Conservation (phyloP, 2,888 invertebrate genomes). For the Rutpela maculata region DNA sequence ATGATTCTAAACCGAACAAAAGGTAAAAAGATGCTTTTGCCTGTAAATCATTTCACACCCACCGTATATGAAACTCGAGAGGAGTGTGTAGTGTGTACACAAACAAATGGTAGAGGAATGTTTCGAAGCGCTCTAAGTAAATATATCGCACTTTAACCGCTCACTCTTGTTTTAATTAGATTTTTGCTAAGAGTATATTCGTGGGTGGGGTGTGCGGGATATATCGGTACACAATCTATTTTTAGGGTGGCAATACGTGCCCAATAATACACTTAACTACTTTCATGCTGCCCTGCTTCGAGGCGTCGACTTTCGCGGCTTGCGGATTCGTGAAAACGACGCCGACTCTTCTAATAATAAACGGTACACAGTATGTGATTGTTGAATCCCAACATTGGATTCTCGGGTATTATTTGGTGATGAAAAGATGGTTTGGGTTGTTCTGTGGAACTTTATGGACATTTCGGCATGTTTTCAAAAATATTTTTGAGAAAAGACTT, state of each 20-base stretch:
- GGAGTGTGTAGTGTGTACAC: neutral
- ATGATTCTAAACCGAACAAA: no score
- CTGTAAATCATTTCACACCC: no score
- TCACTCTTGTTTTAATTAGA: neutral
- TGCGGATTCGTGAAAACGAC: constrained; percentile 7
- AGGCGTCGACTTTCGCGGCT: neutral
- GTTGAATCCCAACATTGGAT: no score
- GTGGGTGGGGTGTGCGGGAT: neutral
- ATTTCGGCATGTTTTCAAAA: no score
- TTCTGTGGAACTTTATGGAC: no score
- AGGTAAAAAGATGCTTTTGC: no score
- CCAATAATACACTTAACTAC: neutral
- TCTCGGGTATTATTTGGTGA: no score
- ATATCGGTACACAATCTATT: constrained; percentile 14
- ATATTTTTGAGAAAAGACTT: no score
- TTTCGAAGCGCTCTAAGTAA: neutral
- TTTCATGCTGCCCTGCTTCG: constrained; percentile 5
- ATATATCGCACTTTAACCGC: neutral
- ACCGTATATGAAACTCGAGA: no score
- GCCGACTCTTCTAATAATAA: neutral
- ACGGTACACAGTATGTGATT: no score
- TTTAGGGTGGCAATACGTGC: constrained; percentile 20
- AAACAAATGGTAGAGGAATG: neutral
- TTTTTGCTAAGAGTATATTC: neutral
- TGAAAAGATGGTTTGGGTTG: no score